Conservation (phyloP, 53 echinoderm and acorn worm species). For the Echinarachnius parma region DNA sequence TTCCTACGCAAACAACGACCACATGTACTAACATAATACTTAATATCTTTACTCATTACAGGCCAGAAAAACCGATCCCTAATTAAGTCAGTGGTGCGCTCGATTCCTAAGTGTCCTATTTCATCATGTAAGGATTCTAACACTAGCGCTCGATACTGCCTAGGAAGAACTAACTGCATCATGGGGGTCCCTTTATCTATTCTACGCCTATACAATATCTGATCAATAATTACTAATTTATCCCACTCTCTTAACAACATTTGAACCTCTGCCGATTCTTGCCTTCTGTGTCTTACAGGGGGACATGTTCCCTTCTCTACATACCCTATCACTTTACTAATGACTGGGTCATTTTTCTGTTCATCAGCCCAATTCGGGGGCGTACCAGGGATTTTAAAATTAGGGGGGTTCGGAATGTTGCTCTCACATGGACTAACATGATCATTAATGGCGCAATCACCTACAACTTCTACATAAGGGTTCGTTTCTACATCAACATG, state of each 20-base stretch:
- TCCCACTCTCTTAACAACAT: slow-evolving; percentile 37
- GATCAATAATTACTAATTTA: slow-evolving; percentile 5
- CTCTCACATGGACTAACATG: neutral
- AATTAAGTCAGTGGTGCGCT: slow-evolving; percentile 35
- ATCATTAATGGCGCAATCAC: neutral
- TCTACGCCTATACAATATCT: slow-evolving; percentile 13
- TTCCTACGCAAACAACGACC: slow-evolving; percentile 15
- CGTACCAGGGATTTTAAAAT: neutral
- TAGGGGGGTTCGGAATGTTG: neutral
- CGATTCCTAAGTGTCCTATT: slow-evolving; percentile 56
- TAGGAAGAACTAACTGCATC: slow-evolving; percentile 24
- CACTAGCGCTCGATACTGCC: neutral
- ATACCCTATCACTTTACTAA: slow-evolving; percentile 1
- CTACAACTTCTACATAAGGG: slow-evolving; percentile 16
- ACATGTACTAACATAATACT: slow-evolving; percentile 25
- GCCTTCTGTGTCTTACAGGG: neutral
- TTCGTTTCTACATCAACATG: slow-evolving; percentile 10
- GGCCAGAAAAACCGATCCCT: slow-evolving; percentile 45
- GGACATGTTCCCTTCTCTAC: neutral
- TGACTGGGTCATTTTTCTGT: slow-evolving; percentile 18
- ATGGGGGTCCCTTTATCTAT: neutral
- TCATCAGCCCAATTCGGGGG: slow-evolving; percentile 11
- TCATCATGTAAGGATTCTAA: slow-evolving; percentile 47
- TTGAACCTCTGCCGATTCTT: slow-evolving; percentile 9
- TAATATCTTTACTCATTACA: slow-evolving; percentile 1